Base-by-base conservation (phyloP, 30 jellyfish, hydroid and myxozoan genomes). In the Hydra vulgaris region DNA sequence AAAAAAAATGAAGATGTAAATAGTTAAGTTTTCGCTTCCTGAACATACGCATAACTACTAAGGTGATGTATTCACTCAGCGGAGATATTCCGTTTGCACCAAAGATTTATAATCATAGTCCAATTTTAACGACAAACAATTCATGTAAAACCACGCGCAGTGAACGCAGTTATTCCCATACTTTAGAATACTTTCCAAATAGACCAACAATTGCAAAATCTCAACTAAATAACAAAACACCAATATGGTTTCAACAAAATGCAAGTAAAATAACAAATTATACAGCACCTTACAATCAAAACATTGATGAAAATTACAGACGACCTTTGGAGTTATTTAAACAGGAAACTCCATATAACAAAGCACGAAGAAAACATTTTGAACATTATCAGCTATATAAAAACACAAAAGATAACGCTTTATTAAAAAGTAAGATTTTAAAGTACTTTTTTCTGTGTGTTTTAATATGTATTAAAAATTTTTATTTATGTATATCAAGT, bases 111-210 rank as follows among this genome's bases (percentile, higher is more conserved):
- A 5, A 40, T 40, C 61, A 40, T 40, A 40, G 8, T 5, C 61
- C 61, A 40, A 40, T 40, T 12, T 40, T 12, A 40, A 5, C 12
- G 12, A 40, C 61, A 3, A 5, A 40, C 61, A 40, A 40, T 40
- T 3, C 12, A 40, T 40, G 12, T 40, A 40, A 12, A 40, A 12
- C 61, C 5, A 40, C 61, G 5, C 5, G 61, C 73, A 83, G 87
- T 80, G 84, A 95, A 79, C 95, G 85, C 72, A 81, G 96, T 26
- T 90, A 90, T 79, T 77, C 94, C 24, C 97, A 90, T 67, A 90
- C 97, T 0, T 25, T 90, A 72, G 96, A 90, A 78, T 90, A 90
- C 27, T 90, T 90, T 71, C 97, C 97, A 19, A 27, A 76, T 79
- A 84, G 89, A 4, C 67, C 70, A 73, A 86, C 73, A 22, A 78